Evolutionary conservation across 2,888 invertebrate genomes (phyloP).

Genomic region (Sphaerophoria rueppellii): DNA sequence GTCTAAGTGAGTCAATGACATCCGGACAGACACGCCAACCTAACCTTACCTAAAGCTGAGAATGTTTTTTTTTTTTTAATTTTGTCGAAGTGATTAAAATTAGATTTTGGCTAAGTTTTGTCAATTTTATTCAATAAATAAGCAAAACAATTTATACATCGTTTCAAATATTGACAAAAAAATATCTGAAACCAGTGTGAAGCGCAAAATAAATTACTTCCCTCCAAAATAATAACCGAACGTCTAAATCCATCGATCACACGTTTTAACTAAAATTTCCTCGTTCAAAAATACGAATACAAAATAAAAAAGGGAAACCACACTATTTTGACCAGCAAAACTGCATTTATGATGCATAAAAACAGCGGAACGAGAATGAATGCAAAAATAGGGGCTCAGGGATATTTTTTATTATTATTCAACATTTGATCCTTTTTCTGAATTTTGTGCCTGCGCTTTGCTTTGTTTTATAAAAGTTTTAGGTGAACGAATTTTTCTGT

Average conservation of each 20-base stretch:
- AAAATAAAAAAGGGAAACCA: slow-evolving; percentile 10
- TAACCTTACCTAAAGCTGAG: too few relatives aligned
- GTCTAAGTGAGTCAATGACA: too few relatives aligned
- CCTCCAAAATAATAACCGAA: not conserved
- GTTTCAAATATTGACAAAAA: too few relatives aligned
- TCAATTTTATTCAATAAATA: too few relatives aligned
- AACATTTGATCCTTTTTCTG: not conserved
- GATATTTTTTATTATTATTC: slow-evolving; percentile 13
- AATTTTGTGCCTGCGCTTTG: not conserved
- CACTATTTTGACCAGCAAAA: slow-evolving; percentile 47
- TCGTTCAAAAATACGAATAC: not conserved
- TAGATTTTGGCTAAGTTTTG: too few relatives aligned
- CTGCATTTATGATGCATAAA: slow-evolving; percentile 37
- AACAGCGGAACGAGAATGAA: slow-evolving; percentile 12
- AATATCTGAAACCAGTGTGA: slow-evolving; percentile 34
- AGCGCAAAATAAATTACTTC: not conserved
- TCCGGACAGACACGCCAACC: too few relatives aligned
- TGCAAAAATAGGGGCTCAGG: slow-evolving; percentile 40
- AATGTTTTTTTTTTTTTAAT: too few relatives aligned
- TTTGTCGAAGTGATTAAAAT: too few relatives aligned
- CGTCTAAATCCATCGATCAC: slow-evolving; percentile 44
- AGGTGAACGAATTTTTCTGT: not conserved
- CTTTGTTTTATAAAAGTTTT: slow-evolving; percentile 47
- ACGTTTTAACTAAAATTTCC: slow-evolving; percentile 12
- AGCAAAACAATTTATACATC: too few relatives aligned